Conservation (phyloP, 2,888 invertebrate species). For the Agrotis ipsilon region DNA sequence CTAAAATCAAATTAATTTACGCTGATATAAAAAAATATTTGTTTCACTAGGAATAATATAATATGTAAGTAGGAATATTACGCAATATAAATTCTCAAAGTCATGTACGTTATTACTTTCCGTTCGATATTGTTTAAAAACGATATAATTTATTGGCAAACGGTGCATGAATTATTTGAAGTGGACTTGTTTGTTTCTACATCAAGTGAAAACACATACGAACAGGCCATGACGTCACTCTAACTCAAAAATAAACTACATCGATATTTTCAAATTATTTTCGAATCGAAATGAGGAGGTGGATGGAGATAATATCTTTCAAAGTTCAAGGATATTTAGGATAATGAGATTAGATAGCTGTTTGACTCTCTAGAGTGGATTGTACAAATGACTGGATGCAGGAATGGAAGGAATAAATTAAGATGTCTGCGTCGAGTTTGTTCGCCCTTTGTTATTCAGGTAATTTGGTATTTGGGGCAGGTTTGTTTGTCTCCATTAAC, state of each 20-base stretch:
- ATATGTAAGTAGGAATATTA: background rate
- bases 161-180: constrained; percentile 39
- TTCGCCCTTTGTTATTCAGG: constrained; percentile 15
- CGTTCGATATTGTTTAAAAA: constrained; percentile 42
- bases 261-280: constrained; percentile 7
- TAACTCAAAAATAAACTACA: constrained; percentile 28
- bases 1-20: background rate
- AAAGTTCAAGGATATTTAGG: constrained; percentile 14
- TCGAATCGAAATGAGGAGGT: background rate
- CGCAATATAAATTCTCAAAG: constrained; percentile 25
- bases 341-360: constrained; percentile 15
- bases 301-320: background rate
- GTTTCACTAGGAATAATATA: background rate
- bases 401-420: constrained; percentile 20
- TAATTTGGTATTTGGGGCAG: constrained; percentile 14
- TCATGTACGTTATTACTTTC: constrained; percentile 42
- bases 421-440: constrained; percentile 9
- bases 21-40: background rate
- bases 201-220: constrained; percentile 26
- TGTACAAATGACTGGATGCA: constrained; percentile 16
- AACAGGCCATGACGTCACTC: too few species aligned
- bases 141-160: constrained; percentile 41
- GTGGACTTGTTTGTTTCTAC: constrained; percentile 37
- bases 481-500: constrained; percentile 10
- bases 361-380: constrained; percentile 25